phyloP scores from a whole-genome alignment of 2,797 vertebrate species.

The Enoplosus armatus region DNA sequence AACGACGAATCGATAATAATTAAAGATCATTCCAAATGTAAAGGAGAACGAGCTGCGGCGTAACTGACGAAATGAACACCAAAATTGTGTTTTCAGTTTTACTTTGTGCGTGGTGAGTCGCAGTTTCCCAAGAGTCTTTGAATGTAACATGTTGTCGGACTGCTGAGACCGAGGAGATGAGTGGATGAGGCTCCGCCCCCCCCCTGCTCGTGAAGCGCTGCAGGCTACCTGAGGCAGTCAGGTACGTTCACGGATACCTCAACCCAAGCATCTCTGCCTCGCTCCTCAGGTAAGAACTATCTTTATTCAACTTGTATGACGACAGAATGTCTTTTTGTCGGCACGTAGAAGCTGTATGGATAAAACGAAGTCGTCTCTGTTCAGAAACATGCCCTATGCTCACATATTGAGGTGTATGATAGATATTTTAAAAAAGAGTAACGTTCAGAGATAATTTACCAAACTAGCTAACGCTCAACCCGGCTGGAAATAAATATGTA shows the following conservation, averaged over 20 bases:
- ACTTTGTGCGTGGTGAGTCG: too few relatives aligned
- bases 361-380: background rate
- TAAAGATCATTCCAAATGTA: too few relatives aligned
- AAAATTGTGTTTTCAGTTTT: too few relatives aligned
- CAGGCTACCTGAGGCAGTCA: background rate
- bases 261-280: background rate
- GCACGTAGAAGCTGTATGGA: background rate
- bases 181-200: constrained; percentile 63
- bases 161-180: background rate
- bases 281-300: constrained; percentile 60
- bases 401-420: background rate
- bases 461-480: background rate
- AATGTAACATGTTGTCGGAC: background rate
- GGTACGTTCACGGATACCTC: constrained; percentile 33
- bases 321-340: background rate
- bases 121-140: too few relatives aligned
- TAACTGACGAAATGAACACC: too few relatives aligned
- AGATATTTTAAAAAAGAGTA: background rate
- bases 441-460: background rate
- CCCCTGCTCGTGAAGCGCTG: constrained; percentile 10
- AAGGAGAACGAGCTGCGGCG: too few relatives aligned
- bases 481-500: too few relatives aligned
- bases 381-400: background rate
- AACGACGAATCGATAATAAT: too few relatives aligned
- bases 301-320: background rate